These are phyloP conservation scores for Hippocampus abdominalis DNA, from an alignment of 2,113 vertebrate genomes.

Conservation along the genomic window DNA sequence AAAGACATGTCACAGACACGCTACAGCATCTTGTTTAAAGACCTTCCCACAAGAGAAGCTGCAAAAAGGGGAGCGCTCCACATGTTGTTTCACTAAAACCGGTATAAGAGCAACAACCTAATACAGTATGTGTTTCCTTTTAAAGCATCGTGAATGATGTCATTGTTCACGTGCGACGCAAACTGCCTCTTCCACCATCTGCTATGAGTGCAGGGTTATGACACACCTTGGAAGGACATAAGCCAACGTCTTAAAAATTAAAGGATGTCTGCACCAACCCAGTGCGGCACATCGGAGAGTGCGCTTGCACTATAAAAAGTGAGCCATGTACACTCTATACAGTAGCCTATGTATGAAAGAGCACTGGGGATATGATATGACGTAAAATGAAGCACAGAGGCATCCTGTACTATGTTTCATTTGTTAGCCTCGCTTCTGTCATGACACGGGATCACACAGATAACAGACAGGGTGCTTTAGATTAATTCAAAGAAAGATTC, in stretches of 20 bases:
- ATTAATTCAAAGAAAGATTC: background rate
- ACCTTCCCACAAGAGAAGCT: background rate
- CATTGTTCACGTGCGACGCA: background rate
- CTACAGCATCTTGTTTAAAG: too few relatives aligned
- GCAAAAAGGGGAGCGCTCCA: background rate
- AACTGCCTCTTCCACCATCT: background rate
- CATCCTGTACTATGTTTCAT: conserved; percentile 6
- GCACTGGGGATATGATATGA: conserved; percentile 1
- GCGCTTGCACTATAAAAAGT: background rate
- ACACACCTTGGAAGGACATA: background rate
- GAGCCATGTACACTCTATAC: background rate
- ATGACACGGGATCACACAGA: background rate
- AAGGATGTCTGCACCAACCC: background rate
- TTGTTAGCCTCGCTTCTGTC: background rate
- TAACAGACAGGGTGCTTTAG: background rate
- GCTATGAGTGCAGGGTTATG: background rate
- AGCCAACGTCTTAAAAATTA: background rate
- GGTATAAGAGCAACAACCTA: too few relatives aligned
- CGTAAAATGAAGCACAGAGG: conserved; percentile 8
- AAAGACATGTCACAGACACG: background rate
- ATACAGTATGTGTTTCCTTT: background rate
- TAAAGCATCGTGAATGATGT: background rate
- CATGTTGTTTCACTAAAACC: too few relatives aligned
- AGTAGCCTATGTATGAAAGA: background rate
- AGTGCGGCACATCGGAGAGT: background rate